Percentiles rank a stretch among this genome's conserved stretches.
phyloP scores from a whole-genome alignment of 2,113 vertebrate genomes.

The Talpa occidentalis region DNA sequence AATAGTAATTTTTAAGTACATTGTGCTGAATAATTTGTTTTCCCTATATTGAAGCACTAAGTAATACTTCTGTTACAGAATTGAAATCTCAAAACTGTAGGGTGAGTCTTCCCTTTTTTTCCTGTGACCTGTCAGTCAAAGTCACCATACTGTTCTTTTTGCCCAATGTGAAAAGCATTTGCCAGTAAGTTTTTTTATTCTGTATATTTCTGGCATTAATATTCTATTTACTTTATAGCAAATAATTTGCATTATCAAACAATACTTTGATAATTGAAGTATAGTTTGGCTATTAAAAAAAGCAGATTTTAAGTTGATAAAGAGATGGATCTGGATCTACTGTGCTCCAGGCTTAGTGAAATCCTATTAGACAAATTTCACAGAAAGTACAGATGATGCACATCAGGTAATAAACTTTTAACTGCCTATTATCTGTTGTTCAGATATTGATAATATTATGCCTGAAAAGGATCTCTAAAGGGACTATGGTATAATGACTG shows the following conservation, averaged over 20 bases:
- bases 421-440: not conserved
- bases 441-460: not conserved
- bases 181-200: not conserved
- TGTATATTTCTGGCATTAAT: not conserved
- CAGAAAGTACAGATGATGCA: not conserved
- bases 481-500: not conserved
- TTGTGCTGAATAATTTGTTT: not conserved
- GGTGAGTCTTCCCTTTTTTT: not conserved
- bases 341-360: not conserved
- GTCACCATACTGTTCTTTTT: not conserved
- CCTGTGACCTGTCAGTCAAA: not conserved
- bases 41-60: not conserved
- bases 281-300: constrained; percentile 14
- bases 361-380: not conserved
- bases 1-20: not conserved
- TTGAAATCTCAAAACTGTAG: not conserved
- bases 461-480: not conserved
- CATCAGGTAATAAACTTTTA: not conserved
- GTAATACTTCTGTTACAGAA: not conserved
- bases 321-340: not conserved
- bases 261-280: constrained; percentile 11
- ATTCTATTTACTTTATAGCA: not conserved
- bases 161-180: not conserved
- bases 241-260: not conserved
- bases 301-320: not conserved